Conservation (phyloP, 2,113 vertebrate species). For the Steatornis caripensis region DNA sequence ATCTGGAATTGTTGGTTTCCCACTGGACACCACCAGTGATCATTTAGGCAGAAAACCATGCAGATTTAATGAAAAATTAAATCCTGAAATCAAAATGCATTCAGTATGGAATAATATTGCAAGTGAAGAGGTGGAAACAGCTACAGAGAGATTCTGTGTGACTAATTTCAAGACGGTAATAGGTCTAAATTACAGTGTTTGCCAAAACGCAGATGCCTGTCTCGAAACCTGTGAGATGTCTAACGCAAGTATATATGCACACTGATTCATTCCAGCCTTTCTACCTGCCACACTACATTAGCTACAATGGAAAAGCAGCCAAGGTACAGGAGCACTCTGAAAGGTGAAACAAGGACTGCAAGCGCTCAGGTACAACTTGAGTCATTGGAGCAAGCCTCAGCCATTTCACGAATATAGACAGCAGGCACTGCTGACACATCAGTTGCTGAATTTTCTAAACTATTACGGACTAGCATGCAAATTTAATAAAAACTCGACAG, state of each 20-base stretch:
- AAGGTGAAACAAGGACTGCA: neutral
- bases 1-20: neutral
- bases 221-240: neutral
- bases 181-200: neutral
- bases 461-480: neutral
- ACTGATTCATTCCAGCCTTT: neutral
- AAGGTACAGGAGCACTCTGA: neutral
- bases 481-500: neutral
- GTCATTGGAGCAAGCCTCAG: neutral
- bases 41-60: neutral
- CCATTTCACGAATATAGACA: neutral
- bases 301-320: neutral
- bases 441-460: neutral
- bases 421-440: neutral
- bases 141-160: neutral
- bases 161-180: neutral
- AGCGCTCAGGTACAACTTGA: neutral
- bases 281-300: neutral
- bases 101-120: neutral
- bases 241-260: rapidly evolving
- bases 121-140: neutral
- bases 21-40: neutral
- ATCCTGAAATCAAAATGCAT: neutral
- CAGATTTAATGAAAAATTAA: neutral
- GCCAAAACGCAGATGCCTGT: neutral